Conservation (phyloP, 2,888 invertebrate species). For the Caenorhabditis sulstoni region DNA sequence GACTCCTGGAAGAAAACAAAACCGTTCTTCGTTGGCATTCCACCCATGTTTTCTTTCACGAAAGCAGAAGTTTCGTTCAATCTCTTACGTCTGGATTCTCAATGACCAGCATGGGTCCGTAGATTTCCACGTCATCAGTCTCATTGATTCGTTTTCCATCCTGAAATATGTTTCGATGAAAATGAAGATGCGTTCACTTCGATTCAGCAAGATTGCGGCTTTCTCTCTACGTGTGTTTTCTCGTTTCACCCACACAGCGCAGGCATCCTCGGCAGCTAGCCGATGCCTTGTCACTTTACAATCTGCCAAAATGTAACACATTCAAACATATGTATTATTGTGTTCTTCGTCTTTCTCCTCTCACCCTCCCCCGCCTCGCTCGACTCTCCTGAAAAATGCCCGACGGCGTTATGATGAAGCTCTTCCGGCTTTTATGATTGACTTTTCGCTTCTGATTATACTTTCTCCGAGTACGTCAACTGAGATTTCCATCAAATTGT, state of each 20-base stretch:
- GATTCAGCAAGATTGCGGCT: conserved; percentile 19
- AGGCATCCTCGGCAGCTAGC: conserved; percentile 17
- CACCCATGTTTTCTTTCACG: too few species aligned
- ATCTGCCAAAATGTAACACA: conserved; percentile 57
- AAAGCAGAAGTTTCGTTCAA: neutral
- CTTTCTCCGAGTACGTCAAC: conserved; percentile 11
- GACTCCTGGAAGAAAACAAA: conserved; percentile 67
- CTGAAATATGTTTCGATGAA: conserved; percentile 17
- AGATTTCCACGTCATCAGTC: conserved; percentile 30
- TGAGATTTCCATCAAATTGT: conserved; percentile 32
- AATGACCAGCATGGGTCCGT: conserved; percentile 19
- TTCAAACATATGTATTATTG: conserved; percentile 59
- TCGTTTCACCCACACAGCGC: conserved; percentile 21
- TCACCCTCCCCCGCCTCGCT: neutral
- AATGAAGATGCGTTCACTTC: conserved; percentile 26
- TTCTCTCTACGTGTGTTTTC: conserved; percentile 5
- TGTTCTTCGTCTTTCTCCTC: conserved; percentile 32
- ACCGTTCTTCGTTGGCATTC: neutral
- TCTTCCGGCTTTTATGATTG: neutral
- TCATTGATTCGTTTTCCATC: conserved; percentile 54
- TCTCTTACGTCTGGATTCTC: conserved; percentile 44
- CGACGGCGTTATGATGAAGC: conserved; percentile 30
- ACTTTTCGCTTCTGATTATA: conserved; percentile 31
- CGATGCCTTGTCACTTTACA: conserved; percentile 49
- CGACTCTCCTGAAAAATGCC: conserved; percentile 21